Evolutionary conservation across 2,888 invertebrate species (phyloP), one percentile per base, ranked within the genome.

Genomic region (Synergus umbraculus): DNA sequence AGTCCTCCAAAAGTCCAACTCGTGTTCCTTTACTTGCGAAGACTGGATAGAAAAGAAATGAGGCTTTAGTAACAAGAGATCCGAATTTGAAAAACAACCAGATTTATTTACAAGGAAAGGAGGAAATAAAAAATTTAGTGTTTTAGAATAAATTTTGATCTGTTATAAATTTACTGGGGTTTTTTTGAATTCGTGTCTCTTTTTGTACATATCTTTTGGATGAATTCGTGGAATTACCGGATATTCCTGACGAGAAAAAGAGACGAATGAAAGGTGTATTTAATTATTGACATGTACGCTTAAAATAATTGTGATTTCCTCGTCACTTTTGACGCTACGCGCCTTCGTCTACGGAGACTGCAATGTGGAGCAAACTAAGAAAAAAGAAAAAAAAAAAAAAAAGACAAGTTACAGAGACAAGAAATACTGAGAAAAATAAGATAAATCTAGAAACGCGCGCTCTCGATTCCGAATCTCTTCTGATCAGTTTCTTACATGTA

Each of bases 381-480:
- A 81, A 29, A 29, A 54, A 54, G 82, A 78, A 77, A 54, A 67
- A 67, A 65, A 37, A 76, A 63, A 76, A 69, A 76, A 77, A 54
- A 76, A 69, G 63, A 80, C 43, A 80, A 77, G 76, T 67, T n/a
- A 58, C 54, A 54, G 66, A 69, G 69, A 67, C 73, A 65, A 77
- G 69, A 76, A 76, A 78, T 73, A 76, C 78, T 79, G 81, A 82
- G 79, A 76, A 79, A 73, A 76, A 58, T 73, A 79, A 73, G 60
- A 78, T 76, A 83, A 67, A 46, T 78, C 81, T 80, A 79, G 81
- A 81, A 77, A 79, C 81, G 78, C 83, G 83, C 83, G 86, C 85
- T 86, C 86, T 88, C 85, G 86, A 85, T 86, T 88, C 88, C 88
- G 86, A 87, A 73, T 87, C 84, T 84, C 82, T 84, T 83, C 84